Evolutionary conservation across 2,888 invertebrate genomes (phyloP).

Genomic region (Mechanitis mazaeus): DNA sequence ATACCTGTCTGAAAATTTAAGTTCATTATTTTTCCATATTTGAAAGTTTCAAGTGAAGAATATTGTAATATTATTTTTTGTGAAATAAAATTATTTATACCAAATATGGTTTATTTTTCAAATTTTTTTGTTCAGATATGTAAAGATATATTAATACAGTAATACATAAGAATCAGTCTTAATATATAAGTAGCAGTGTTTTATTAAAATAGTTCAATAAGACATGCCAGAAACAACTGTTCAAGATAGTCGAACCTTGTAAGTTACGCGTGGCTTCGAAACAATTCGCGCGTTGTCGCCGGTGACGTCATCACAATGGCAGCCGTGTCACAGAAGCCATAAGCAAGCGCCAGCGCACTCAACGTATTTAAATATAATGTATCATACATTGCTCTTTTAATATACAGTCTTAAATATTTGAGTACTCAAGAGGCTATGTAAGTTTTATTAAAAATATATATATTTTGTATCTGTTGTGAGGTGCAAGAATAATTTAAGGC

Average conservation of each 20-base stretch:
- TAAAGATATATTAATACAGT: too few relatives aligned
- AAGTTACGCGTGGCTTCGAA: conserved; percentile 36
- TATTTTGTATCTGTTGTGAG: conserved; percentile 47
- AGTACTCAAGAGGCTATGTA: conserved; percentile 41
- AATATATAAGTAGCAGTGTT: neutral
- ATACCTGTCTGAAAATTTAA: too few relatives aligned
- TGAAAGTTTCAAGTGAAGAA: too few relatives aligned
- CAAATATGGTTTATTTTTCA: too few relatives aligned
- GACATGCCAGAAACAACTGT: neutral
- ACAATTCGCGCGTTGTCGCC: conserved; percentile 42
- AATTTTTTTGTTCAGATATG: too few relatives aligned
- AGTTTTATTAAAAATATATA: conserved; percentile 32
- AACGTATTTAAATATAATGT: conserved; percentile 40
- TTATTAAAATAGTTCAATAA: neutral
- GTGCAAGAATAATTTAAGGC: conserved; percentile 72
- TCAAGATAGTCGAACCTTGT: conserved; percentile 11
- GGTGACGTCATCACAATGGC: conserved; percentile 68
- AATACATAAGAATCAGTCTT: neutral
- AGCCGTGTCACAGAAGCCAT: conserved; percentile 69
- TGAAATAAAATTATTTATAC: too few relatives aligned
- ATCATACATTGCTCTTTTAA: conserved; percentile 48
- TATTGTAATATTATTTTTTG: too few relatives aligned
- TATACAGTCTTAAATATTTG: conserved; percentile 38
- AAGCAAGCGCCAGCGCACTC: conserved; percentile 41
- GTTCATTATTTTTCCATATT: too few relatives aligned